Evolutionary conservation across 2,888 invertebrate genomes (phyloP).

Genomic region (Drosophila atripex): DNA sequence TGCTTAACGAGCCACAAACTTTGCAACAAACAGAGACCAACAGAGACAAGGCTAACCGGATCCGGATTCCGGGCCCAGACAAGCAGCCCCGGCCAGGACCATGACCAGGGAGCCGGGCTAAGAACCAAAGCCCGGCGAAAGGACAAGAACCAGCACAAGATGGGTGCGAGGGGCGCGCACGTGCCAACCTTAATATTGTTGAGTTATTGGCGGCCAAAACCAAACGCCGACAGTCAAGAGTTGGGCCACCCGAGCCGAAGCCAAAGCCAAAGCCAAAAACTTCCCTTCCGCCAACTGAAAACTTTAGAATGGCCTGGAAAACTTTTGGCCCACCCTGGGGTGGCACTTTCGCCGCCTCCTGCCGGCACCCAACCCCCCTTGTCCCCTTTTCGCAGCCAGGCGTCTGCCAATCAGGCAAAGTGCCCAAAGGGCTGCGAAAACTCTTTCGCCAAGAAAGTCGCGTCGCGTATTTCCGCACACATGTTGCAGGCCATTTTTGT

Average conservation of each 20-base stretch:
- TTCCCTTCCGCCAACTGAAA: conserved; percentile 49
- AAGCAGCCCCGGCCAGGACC: conserved; percentile 12
- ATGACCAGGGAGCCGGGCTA: conserved; percentile 6
- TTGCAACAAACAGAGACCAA: conserved; percentile 71
- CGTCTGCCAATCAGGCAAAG: conserved; percentile 71
- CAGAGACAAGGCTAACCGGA: conserved; percentile 32
- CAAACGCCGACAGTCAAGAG: conserved; percentile 76
- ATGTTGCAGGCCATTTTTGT: conserved; percentile 76
- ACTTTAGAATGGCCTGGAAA: conserved; percentile 31
- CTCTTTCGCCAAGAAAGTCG: conserved; percentile 72
- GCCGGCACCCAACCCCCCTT: neutral
- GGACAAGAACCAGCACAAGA: conserved; percentile 22
- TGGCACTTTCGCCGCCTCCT: conserved; percentile 51
- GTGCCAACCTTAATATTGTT: conserved; percentile 79
- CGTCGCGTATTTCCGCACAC: conserved; percentile 77
- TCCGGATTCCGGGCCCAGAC: conserved; percentile 15
- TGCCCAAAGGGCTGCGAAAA: conserved; percentile 62
- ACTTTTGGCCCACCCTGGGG: conserved; percentile 60
- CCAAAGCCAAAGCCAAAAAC: conserved; percentile 67
- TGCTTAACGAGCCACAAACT: conserved; percentile 80
- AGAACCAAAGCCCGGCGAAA: conserved; percentile 10
- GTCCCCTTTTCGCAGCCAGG: conserved; percentile 1
- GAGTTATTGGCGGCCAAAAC: conserved; percentile 79
- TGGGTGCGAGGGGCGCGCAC: conserved; percentile 55
- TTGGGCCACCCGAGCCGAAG: conserved; percentile 52